A percentile compares a stretch with the other conserved stretches of the same genome.
Evolutionary conservation across 2,888 invertebrate species (phyloP).

Genomic region (Andrena bucephala): DNA sequence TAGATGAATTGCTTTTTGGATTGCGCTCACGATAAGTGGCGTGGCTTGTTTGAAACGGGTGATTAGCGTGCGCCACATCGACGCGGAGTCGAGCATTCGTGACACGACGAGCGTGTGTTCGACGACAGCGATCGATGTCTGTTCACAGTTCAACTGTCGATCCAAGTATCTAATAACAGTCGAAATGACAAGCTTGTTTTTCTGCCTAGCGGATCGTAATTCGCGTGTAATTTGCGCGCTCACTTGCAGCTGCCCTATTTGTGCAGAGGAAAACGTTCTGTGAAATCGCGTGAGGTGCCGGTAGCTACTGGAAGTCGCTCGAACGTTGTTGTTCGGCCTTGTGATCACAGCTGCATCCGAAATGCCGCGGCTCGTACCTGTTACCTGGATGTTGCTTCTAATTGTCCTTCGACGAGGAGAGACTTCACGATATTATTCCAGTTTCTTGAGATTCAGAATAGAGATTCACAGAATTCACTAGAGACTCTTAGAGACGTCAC

Average conservation of each 20-base stretch:
- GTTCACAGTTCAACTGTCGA: neutral
- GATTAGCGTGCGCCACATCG: constrained; percentile 29
- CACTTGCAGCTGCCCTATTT: neutral
- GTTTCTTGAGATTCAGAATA: too few species aligned
- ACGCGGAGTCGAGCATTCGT: constrained; percentile 11
- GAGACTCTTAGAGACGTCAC: too few species aligned
- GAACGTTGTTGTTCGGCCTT: too few species aligned
- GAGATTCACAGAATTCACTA: too few species aligned
- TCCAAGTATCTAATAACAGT: neutral
- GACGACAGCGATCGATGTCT: constrained; percentile 7
- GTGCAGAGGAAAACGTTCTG: neutral
- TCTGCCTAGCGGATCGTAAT: neutral
- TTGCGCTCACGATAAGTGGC: neutral
- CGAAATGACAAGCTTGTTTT: neutral
- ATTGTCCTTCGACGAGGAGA: too few species aligned
- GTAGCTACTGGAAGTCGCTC: neutral
- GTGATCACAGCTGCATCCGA: too few species aligned
- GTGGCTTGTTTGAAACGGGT: neutral
- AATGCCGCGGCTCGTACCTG: too few species aligned
- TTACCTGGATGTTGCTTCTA: too few species aligned
- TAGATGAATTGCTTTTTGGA: neutral
- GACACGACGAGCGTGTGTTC: neutral
- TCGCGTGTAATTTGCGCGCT: neutral
- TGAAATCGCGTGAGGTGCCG: neutral
- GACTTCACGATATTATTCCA: too few species aligned